Evolutionary conservation across 2,113 vertebrate species (phyloP), one percentile per base, ranked within the genome.

Genomic region (Gasterosteus nipponicus): DNA sequence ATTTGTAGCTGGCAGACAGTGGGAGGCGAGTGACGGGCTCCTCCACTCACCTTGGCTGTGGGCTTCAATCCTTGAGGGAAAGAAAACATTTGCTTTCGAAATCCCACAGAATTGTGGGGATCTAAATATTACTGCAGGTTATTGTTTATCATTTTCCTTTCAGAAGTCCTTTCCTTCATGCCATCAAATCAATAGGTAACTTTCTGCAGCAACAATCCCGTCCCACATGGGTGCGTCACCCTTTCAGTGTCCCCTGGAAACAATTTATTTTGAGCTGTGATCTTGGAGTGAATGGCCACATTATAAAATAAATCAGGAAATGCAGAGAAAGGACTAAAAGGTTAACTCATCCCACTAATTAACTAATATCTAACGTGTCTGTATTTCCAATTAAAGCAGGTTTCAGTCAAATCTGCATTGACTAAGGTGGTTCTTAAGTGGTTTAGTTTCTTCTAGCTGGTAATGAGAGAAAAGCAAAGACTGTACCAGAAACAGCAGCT

Each of bases 1-100:
- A 77, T 75, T 69, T 65, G 22, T 16, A 78, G 64, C 26, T 77
- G 22, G 61, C 29, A 61, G 64, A 31, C 5, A 22, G 5, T 19
- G 35, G 64, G 31, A 44, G 22, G 12, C 35, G 35, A 38, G 35
- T 38, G 35, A 38, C 3, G 35, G 35, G 35, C 35, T 38, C 35
- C 1, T 38, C 35, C 35, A 6, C 35, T 38, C 35, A 5, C 35
- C 35, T 38, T 38, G 11, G 14, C 68, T 67, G 63, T 80, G 61
- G 62, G 61, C 69, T 51, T 33, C 15, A 54, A 60, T 38, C 57
- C 14, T 61, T 42, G 1, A 29, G 2, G 19, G 15, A 62, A 35
- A 46, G 62, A 62, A 56, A 38, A 11, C 2, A 6, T 54, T 29
- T 14, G 5, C 10, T 15, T 4, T 62, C 29, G 38, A 72, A 51